phyloP scores from a whole-genome alignment of 2,113 vertebrate genomes.

The Chroicocephalus ridibundus region DNA sequence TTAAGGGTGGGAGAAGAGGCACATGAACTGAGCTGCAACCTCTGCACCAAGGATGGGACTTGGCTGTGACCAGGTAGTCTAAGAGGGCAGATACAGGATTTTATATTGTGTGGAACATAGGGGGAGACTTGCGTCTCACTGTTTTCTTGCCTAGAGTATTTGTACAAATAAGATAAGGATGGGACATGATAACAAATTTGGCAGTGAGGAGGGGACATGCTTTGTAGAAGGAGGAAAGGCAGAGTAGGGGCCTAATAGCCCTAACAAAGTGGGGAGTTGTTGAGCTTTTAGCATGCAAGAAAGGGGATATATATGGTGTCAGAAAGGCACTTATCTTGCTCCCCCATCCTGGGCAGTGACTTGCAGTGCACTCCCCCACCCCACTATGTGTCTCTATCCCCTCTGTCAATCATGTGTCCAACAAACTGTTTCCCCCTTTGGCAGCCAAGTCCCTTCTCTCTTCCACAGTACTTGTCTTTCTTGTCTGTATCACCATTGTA shows the following conservation, averaged over 20 bases:
- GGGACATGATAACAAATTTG: not conserved
- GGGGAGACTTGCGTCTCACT: not conserved
- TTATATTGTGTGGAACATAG: fast-evolving
- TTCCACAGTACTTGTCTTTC: not conserved
- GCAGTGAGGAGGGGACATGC: not conserved
- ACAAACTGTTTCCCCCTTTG: not conserved
- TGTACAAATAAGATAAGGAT: not conserved
- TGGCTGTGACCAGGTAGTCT: not conserved
- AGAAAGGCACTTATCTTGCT: not conserved
- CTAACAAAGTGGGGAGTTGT: not conserved
- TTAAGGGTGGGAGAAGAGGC: not conserved
- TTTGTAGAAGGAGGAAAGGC: not conserved
- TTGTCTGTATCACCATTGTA: not conserved
- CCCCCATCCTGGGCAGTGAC: not conserved
- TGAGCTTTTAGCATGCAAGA: not conserved
- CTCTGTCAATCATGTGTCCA: not conserved
- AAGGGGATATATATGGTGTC: not conserved
- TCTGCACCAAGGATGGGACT: not conserved
- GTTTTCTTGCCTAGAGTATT: not conserved
- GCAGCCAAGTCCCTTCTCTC: not conserved
- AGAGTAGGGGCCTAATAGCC: not conserved
- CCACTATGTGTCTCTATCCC: not conserved
- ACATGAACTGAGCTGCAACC: not conserved
- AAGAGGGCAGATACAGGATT: not conserved
- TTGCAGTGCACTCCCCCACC: fast-evolving